phyloP scores from a whole-genome alignment of 2,797 vertebrate genomes.

The Salmo trutta region DNA sequence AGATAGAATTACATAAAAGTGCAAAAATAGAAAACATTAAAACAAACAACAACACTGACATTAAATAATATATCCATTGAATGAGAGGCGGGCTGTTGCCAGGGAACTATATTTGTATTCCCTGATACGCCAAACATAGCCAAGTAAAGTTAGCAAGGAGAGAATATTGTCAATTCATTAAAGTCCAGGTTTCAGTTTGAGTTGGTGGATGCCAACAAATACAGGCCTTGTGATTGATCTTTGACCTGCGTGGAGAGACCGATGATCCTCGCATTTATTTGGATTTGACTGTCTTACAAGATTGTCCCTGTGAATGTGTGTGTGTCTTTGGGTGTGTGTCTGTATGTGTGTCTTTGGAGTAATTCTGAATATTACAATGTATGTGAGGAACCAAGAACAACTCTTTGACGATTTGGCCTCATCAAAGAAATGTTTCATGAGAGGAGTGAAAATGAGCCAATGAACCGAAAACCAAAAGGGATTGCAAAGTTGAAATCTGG shows the following conservation, averaged over 20 bases:
- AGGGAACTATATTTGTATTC: slow-evolving; percentile 20
- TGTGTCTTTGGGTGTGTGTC: slow-evolving; percentile 4
- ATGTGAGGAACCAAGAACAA: slow-evolving; percentile 31
- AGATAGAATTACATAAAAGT: slow-evolving; percentile 47
- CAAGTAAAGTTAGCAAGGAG: background rate
- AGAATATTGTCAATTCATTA: background rate
- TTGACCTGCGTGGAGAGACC: background rate
- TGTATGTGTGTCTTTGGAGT: slow-evolving; percentile 5
- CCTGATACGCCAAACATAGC: background rate
- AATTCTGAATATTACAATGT: slow-evolving; percentile 13
- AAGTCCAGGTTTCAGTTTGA: background rate
- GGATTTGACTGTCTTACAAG: background rate
- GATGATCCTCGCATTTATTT: background rate
- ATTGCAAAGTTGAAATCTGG: slow-evolving; percentile 7
- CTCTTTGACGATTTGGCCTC: slow-evolving; percentile 45
- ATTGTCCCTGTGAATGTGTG: background rate
- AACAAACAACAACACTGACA: slow-evolving; percentile 21
- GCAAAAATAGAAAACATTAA: slow-evolving; percentile 43
- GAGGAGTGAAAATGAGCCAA: slow-evolving; percentile 30
- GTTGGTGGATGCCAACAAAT: background rate
- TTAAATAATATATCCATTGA: slow-evolving; percentile 34
- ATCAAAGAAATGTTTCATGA: slow-evolving; percentile 37
- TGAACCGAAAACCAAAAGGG: slow-evolving; percentile 34
- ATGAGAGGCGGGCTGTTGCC: slow-evolving; percentile 38
- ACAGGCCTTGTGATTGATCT: background rate